These are phyloP conservation scores for Pseudochirops corinnae DNA, from an alignment of 2,797 vertebrate species.

Conservation along the genomic window DNA sequence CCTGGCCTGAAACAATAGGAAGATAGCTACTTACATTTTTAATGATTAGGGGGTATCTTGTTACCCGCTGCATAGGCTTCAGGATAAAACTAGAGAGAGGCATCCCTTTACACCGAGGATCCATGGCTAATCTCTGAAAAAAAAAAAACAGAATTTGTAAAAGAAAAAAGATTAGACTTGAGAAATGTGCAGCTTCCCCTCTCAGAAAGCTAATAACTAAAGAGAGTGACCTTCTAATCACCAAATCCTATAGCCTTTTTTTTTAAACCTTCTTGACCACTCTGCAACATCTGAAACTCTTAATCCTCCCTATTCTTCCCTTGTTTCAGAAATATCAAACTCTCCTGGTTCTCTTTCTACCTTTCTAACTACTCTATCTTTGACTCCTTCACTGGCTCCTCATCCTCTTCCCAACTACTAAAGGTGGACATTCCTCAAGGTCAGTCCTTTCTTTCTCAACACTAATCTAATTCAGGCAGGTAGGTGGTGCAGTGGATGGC, in stretches of 20 bases:
- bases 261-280: not conserved
- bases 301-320: not conserved
- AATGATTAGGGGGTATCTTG: constrained; percentile 97
- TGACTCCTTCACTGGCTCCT: not conserved
- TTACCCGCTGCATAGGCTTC: constrained; percentile 99
- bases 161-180: not conserved
- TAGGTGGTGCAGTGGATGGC: not conserved
- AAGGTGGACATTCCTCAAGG: not conserved
- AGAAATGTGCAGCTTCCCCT: constrained; percentile 11
- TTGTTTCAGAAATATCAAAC: not conserved
- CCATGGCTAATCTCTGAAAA: constrained; percentile 96
- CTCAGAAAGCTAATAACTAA: not conserved
- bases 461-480: not conserved
- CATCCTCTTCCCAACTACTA: not conserved
- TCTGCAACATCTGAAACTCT: not conserved
- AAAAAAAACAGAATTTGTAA: constrained; percentile 47
- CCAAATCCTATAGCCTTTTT: not conserved
- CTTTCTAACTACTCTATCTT: not conserved
- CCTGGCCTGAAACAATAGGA: not conserved
- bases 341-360: not conserved
- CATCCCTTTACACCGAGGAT: constrained; percentile 98
- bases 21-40: constrained; percentile 91
- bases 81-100: constrained; percentile 98
- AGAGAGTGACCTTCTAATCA: not conserved
- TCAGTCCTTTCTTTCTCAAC: not conserved